Percentiles rank a stretch among this genome's conserved stretches.
Conservation (phyloP, 2,113 vertebrate genomes). For the Diadophis punctatus region DNA sequence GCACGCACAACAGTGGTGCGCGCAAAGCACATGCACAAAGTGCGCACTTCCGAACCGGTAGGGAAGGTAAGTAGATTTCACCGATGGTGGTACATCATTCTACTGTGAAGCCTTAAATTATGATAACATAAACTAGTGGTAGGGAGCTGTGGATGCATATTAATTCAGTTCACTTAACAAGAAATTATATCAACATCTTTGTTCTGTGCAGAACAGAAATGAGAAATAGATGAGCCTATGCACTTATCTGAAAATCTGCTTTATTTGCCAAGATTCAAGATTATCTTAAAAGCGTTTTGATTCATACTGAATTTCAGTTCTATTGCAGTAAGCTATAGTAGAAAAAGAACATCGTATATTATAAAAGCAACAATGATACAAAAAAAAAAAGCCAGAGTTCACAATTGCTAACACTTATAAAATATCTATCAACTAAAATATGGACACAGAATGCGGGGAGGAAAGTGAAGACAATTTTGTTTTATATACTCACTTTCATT, state of each 20-base stretch:
- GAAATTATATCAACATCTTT: background rate
- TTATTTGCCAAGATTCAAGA: background rate
- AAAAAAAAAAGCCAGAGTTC: slow-evolving; percentile 15
- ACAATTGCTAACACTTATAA: background rate
- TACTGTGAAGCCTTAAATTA: background rate
- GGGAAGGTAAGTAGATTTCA: too few species aligned
- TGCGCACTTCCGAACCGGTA: too few species aligned
- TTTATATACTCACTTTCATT: background rate
- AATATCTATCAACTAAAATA: background rate
- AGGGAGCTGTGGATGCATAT: background rate
- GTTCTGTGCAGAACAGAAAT: background rate
- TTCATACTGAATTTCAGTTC: background rate
- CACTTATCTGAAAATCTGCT: background rate
- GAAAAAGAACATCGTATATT: background rate
- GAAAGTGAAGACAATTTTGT: background rate
- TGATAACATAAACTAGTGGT: background rate
- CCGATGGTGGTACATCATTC: background rate
- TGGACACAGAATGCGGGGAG: background rate
- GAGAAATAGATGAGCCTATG: background rate
- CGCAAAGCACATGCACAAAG: too few species aligned
- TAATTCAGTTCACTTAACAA: background rate
- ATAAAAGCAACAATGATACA: background rate
- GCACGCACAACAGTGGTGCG: too few species aligned
- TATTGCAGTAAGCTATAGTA: background rate
- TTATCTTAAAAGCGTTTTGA: background rate